These are phyloP conservation scores for Magallana gigas DNA, from an alignment of 1,140 invertebrate species.

Conservation along the genomic window DNA sequence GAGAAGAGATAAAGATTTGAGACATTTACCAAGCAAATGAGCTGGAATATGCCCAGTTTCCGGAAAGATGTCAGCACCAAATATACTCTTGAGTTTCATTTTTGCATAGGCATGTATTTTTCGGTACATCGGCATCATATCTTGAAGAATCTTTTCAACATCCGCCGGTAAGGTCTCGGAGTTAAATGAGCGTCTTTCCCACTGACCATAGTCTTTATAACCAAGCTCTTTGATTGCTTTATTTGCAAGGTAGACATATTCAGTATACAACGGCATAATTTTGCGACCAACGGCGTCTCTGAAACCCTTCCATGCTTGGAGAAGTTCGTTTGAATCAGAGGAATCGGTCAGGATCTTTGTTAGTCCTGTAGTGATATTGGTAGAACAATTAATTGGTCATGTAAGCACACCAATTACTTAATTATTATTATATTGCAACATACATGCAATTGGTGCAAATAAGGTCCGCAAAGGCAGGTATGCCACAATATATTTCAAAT, in stretches of 20 bases:
- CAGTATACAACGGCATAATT: constrained; percentile 87
- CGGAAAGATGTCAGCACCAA: constrained; percentile 72
- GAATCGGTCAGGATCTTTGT: constrained; percentile 67
- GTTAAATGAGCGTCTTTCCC: constrained; percentile 72
- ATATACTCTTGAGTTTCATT: constrained; percentile 86
- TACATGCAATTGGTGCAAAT: no score
- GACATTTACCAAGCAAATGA: constrained; percentile 82
- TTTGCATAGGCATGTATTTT: constrained; percentile 93
- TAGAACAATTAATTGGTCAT: no score
- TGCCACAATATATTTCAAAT: no score
- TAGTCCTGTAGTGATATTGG: constrained; percentile 57
- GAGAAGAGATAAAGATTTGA: background rate
- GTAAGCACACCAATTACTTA: no score
- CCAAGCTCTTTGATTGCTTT: constrained; percentile 90
- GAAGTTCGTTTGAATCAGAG: constrained; percentile 63
- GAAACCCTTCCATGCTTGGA: constrained; percentile 86
- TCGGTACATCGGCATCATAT: constrained; percentile 92
- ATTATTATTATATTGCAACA: no score
- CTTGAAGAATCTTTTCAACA: constrained; percentile 88
- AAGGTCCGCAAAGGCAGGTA: no score
- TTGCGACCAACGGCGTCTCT: constrained; percentile 87
- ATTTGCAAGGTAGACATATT: constrained; percentile 90
- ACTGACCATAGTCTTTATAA: constrained; percentile 66
- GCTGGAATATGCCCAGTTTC: constrained; percentile 77
- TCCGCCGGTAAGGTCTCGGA: constrained; percentile 82